Evolutionary conservation across 2,888 invertebrate genomes (phyloP), one percentile per base, ranked within the genome.

Genomic region (Habrosyne pyritoides): DNA sequence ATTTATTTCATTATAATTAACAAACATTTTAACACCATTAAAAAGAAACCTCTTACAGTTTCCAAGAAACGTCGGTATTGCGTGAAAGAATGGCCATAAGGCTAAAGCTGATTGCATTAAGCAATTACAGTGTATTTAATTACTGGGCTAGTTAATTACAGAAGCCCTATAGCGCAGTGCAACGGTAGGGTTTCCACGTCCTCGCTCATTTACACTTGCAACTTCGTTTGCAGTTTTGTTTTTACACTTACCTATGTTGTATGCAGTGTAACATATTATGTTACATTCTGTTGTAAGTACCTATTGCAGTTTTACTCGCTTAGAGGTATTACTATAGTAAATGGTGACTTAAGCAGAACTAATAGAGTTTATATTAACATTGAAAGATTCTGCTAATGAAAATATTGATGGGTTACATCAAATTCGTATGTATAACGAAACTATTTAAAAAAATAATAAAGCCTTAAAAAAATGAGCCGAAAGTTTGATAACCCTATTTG

Each of bases 71-170:
- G 58, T 58, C 48, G 53, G 50, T 60, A 60, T 67, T 57, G 73
- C 75, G 69, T 75, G 76, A 62, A 63, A 67, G 61, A 66, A 65
- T 63, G 66, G 63, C 67, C 18, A 50, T 50, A 50, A 71, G 68
- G 75, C 80, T 86, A 50, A 71, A 68, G 75, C 80, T 86, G 87
- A 86, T 86, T 89, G 87, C 86, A 89, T 89, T 88, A 89, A 87
- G 83, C 88, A 91, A 89, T 91, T 87, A 89, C 82, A 81, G 71
- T 77, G 87, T 89, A 91, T 89, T 89, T 91, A 91, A 91, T 91
- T 90, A 91, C 84, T 72, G 77, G 71, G 77, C 79, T 75, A 80
- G 89, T 89, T 91, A 91, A 91, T 91, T 91, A 90, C 79, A 71
- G 91, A 91, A 91, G 86, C 91, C 86, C 48, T 84, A 86, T 57